Percentiles rank a stretch among this genome's conserved stretches.
These are phyloP conservation scores for Pterostichus madidus DNA, from an alignment of 2,888 invertebrate genomes.

Conservation along the genomic window DNA sequence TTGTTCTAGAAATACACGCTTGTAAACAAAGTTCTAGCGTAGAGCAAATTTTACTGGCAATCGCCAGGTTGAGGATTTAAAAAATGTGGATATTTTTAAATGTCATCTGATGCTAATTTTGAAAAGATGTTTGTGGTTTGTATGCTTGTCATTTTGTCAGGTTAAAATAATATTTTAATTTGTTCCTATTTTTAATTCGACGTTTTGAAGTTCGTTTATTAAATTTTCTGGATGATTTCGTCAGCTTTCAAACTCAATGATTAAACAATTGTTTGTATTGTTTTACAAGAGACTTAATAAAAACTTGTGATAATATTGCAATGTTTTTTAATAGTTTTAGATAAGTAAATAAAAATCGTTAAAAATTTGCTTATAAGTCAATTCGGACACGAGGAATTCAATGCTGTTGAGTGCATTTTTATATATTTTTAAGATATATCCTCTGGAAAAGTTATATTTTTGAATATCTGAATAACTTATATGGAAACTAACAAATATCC, in stretches of 20 bases:
- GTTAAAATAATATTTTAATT: conserved; percentile 13
- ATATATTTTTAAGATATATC: too few relatives aligned
- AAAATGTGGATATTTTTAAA: conserved; percentile 42
- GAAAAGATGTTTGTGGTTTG: conserved; percentile 27
- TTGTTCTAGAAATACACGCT: conserved; percentile 43
- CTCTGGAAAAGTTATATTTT: too few relatives aligned
- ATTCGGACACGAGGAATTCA: too few relatives aligned
- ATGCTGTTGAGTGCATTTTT: too few relatives aligned
- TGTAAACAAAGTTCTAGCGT: conserved; percentile 34
- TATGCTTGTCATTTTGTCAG: not conserved
- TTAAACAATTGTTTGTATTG: not conserved
- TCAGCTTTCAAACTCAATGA: not conserved
- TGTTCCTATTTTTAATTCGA: not conserved
- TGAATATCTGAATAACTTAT: too few relatives aligned
- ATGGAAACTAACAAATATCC: too few relatives aligned
- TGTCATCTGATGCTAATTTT: conserved; percentile 43
- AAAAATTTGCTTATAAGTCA: too few relatives aligned
- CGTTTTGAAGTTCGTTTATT: conserved; percentile 11
- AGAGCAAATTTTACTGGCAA: conserved; percentile 29
- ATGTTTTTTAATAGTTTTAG: too few relatives aligned
- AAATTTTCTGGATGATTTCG: conserved; percentile 1
- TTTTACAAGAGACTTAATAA: too few relatives aligned
- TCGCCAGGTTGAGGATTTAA: conserved; percentile 1
- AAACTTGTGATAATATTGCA: too few relatives aligned
- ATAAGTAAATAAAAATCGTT: too few relatives aligned